Evolutionary conservation across 92 coral and sea anemone genomes (phyloP).

Genomic region (Epizoanthus illoricatus): DNA sequence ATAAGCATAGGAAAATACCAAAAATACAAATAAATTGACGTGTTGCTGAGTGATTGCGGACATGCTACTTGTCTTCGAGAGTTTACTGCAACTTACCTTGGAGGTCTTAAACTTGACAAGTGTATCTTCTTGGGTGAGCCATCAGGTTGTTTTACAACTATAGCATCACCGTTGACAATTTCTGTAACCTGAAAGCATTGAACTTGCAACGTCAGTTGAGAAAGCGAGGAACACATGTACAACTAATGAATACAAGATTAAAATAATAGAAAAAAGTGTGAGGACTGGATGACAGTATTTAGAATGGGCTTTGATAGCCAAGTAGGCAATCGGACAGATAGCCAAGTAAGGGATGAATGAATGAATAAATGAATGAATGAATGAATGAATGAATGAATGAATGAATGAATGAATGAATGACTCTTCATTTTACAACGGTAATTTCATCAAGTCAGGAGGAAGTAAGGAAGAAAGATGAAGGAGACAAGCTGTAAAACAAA

Average conservation of each 20-base stretch:
- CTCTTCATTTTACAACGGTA: too few relatives aligned
- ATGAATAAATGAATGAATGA: too few relatives aligned
- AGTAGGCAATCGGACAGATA: not conserved
- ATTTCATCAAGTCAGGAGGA: not conserved
- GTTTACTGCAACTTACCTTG: slow-evolving; percentile 58
- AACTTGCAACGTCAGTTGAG: not conserved
- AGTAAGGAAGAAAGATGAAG: not conserved
- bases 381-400: too few relatives aligned
- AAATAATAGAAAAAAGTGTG: not conserved
- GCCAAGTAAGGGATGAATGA: not conserved
- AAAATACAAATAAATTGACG: too few relatives aligned
- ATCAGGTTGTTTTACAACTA: slow-evolving; percentile 78
- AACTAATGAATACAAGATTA: not conserved
- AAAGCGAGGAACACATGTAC: not conserved
- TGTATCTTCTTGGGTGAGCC: slow-evolving; percentile 80
- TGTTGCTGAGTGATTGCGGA: too few relatives aligned
- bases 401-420: too few relatives aligned
- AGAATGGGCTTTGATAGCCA: not conserved
- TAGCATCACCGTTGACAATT: slow-evolving; percentile 90
- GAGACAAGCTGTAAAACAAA: not conserved
- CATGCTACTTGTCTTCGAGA: not conserved
- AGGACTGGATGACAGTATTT: not conserved
- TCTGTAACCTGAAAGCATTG: slow-evolving; percentile 70
- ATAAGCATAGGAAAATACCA: too few relatives aligned
- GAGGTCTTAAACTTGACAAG: slow-evolving; percentile 94